phyloP scores from a whole-genome alignment of 2,888 invertebrate genomes.

The Polia nebulosa region DNA sequence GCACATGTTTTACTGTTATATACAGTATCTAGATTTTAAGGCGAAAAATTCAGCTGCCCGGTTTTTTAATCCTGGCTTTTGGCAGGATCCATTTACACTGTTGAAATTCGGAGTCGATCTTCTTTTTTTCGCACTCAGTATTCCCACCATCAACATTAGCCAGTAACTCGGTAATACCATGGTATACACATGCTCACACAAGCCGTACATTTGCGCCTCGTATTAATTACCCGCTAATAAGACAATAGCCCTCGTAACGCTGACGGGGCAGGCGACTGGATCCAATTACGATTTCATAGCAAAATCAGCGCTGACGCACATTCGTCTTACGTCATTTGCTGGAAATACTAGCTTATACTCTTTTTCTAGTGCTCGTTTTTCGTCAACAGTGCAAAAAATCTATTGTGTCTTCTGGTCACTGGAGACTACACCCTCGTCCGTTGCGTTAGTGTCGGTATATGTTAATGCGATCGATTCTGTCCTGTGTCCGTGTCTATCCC shows the following conservation, averaged over 20 bases:
- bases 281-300: conserved; percentile 61
- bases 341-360: conserved; percentile 19
- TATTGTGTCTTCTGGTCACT: conserved; percentile 10
- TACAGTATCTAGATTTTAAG: conserved; percentile 27
- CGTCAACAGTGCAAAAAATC: neutral
- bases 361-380: conserved; percentile 22
- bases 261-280: conserved; percentile 47
- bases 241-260: conserved; percentile 44
- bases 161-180: conserved; percentile 20
- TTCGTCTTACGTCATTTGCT: conserved; percentile 37
- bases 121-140: neutral
- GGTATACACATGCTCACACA: conserved; percentile 4
- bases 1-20: conserved; percentile 45
- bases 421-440: conserved; percentile 24
- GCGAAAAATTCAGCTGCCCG: conserved; percentile 8
- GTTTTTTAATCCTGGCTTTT: conserved; percentile 20
- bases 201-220: conserved; percentile 24
- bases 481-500: conserved; percentile 42
- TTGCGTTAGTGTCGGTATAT: conserved; percentile 32
- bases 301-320: conserved; percentile 46
- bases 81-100: neutral
- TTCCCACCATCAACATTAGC: neutral
- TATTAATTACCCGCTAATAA: conserved; percentile 43
- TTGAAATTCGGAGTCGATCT: neutral
- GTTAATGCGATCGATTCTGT: conserved; percentile 49